phyloP scores from a whole-genome alignment of 2,797 vertebrate genomes.

The Cossypha caffra region DNA sequence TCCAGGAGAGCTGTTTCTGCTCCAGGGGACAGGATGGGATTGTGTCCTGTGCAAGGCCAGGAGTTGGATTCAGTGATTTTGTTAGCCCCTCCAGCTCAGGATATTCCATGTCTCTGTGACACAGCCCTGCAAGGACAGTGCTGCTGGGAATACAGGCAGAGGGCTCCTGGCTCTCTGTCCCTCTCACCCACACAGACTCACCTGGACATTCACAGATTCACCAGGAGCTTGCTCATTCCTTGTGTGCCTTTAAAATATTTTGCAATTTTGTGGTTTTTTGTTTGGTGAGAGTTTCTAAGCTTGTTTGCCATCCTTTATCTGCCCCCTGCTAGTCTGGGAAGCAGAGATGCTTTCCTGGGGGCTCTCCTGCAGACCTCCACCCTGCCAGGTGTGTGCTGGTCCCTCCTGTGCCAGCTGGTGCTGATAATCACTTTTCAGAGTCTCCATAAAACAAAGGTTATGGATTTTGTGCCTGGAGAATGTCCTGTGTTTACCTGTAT shows the following conservation, averaged over 20 bases:
- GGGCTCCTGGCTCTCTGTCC: background rate
- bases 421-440: accelerated
- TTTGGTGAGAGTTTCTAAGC: background rate
- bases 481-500: accelerated
- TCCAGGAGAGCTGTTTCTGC: accelerated
- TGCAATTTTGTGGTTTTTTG: accelerated
- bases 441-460: background rate
- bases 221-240: background rate
- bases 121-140: background rate
- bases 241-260: background rate
- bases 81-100: background rate
- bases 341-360: background rate
- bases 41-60: background rate
- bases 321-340: background rate
- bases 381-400: background rate
- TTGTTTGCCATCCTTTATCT: background rate
- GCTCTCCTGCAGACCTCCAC: background rate
- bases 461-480: background rate
- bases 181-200: accelerated
- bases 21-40: background rate
- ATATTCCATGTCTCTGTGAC: background rate
- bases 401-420: background rate
- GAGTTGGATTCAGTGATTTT: background rate
- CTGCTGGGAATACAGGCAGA: accelerated
- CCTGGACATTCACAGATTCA: background rate